A percentile compares a stretch with the other conserved stretches of the same genome.
Evolutionary conservation across 2,888 invertebrate genomes (phyloP).

Genomic region (Osmoderma eremita): DNA sequence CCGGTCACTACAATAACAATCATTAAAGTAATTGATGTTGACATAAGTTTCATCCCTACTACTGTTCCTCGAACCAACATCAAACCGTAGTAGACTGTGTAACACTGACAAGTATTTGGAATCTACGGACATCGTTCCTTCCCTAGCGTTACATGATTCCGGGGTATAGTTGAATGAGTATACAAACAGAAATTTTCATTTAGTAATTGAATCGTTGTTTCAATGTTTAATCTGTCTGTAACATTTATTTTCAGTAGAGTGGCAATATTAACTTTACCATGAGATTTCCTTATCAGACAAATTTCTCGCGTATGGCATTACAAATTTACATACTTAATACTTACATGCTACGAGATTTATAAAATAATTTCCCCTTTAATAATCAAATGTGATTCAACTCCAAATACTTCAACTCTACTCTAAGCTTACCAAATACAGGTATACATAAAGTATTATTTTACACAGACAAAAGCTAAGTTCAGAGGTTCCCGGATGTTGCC

Average conservation of each 20-base stretch:
- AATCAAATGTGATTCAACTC: no score
- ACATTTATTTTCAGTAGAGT: background rate
- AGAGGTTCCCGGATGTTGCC: no score
- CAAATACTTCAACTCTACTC: no score
- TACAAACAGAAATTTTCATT: constrained; percentile 39
- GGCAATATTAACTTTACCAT: background rate
- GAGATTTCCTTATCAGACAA: background rate
- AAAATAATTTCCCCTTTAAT: no score
- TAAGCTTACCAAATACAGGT: no score
- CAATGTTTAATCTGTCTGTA: constrained; percentile 16
- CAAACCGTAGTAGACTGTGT: constrained; percentile 1
- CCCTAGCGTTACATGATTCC: constrained; percentile 1
- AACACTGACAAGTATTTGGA: constrained; percentile 21
- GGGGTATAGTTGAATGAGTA: background rate
- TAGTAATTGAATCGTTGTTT: constrained; percentile 36
- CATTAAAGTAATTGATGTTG: constrained; percentile 55
- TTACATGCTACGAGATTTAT: no score
- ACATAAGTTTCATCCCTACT: constrained; percentile 46
- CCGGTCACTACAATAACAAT: constrained; percentile 49
- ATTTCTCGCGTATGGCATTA: no score
- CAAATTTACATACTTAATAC: no score
- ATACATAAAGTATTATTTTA: no score
- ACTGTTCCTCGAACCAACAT: constrained; percentile 30
- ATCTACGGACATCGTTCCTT: constrained; percentile 21
- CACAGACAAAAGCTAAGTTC: no score